A percentile compares a stretch with the other conserved stretches of the same genome.
Evolutionary conservation across 1,140 invertebrate genomes (phyloP).

Genomic region (Planococcus citri): DNA sequence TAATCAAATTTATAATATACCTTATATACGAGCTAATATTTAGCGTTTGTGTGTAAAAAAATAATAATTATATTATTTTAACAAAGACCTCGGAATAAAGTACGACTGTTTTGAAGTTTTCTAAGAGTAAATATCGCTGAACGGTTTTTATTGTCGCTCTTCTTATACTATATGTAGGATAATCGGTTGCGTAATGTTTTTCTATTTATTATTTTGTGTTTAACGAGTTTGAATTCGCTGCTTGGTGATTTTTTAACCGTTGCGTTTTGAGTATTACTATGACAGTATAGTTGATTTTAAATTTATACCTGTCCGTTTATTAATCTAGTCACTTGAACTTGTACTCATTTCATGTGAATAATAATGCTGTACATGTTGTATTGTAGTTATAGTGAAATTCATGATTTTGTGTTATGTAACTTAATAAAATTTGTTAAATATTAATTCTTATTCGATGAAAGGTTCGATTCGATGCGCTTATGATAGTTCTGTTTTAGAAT

Average conservation of each 20-base stretch:
- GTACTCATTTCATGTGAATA: constrained; percentile 4
- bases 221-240: not conserved
- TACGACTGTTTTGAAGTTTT: no score
- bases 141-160: no score
- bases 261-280: not conserved
- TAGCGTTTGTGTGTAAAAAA: not conserved
- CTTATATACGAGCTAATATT: not conserved
- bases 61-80: not conserved
- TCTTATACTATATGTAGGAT: no score
- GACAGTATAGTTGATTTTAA: not conserved
- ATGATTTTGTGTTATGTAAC: not conserved
- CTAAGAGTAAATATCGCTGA: no score
- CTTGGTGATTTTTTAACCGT: no score
- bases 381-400: not conserved
- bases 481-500: no score
- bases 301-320: constrained; percentile 3
- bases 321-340: constrained; percentile 2
- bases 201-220: no score
- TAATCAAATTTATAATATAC: not conserved
- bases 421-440: not conserved
- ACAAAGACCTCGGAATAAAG: no score
- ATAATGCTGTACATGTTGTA: not conserved
- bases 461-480: no score
- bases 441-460: no score
- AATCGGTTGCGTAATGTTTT: no score